Evolutionary conservation across 1,140 invertebrate genomes (phyloP), one percentile per base, ranked within the genome.

Genomic region (Heliconius hermathena): DNA sequence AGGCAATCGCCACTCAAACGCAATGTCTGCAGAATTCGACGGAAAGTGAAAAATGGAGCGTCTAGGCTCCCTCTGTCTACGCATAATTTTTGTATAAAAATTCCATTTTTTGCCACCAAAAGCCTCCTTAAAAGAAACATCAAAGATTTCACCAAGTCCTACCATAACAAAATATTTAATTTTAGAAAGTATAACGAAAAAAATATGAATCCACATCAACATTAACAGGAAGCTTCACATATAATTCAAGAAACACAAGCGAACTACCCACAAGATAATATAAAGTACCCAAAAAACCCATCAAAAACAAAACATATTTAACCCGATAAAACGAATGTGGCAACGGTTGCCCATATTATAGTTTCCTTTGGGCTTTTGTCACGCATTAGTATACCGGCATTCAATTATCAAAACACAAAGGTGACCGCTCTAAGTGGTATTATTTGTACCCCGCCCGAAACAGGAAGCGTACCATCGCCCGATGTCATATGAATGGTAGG

Each of bases 381-480:
- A 36, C 70, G 60, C 52, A 71, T 76, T 79, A 80, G 66, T 84
- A 54, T 71, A 77, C 77, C 74, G 82, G 78, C 77, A 82, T 84
- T 85, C 85, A 85, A 83, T 84, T 85, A 85, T 85, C 82, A 83
- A 82, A 85, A 82, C 79, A 85, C 80, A 84, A 86, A 85, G 84
- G 81, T 86, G 79, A 83, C 82, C 82, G 85, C 81, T 52, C 82
- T 88, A 88, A 91, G 85, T 89, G 85, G 85, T 87, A 89, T 85
- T 90, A 87, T 90, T 90, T 89, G 90, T 91, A 89, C 80, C 82
- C 78, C 72, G 83, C 76, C 80, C 82, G 81, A 82, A 86, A 84
- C 89, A 89, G 90, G 90, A 91, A 89, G 83, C 84, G 81, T 85
- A 87, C 82, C 81, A 82, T 85, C 88, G 85, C 84, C 81, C 82